phyloP scores from a whole-genome alignment of 2,888 invertebrate genomes.

The Polietes domitor region DNA sequence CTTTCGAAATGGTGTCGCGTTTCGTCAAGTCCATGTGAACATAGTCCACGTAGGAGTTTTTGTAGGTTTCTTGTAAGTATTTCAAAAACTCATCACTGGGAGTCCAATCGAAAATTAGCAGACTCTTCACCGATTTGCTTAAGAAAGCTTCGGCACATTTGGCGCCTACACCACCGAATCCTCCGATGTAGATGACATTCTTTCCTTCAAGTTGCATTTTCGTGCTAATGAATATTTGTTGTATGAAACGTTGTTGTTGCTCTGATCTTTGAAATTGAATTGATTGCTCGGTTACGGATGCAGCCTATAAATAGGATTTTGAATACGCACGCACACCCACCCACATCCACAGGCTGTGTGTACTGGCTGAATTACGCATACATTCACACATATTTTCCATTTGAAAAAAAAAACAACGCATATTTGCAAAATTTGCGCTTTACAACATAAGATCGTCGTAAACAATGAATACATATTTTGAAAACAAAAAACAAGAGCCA shows the following conservation, averaged over 20 bases:
- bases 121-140: slow-evolving; percentile 58
- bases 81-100: slow-evolving; percentile 57
- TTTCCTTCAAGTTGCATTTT: slow-evolving; percentile 41
- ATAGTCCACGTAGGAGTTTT: slow-evolving; percentile 58
- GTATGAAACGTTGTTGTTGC: not conserved
- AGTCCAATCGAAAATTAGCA: slow-evolving; percentile 68
- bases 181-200: slow-evolving; percentile 69
- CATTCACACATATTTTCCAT: too few relatives aligned
- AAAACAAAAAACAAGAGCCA: too few relatives aligned
- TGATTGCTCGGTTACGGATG: not conserved
- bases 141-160: slow-evolving; percentile 54
- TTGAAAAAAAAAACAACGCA: too few relatives aligned
- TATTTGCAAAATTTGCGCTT: too few relatives aligned
- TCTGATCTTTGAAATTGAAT: not conserved
- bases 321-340: too few relatives aligned
- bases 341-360: too few relatives aligned
- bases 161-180: slow-evolving; percentile 70
- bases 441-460: too few relatives aligned
- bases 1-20: slow-evolving; percentile 55
- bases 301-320: not conserved
- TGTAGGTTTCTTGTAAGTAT: slow-evolving; percentile 38
- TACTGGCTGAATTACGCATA: too few relatives aligned
- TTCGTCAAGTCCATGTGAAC: slow-evolving; percentile 66
- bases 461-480: too few relatives aligned
- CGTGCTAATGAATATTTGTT: not conserved